Percentiles rank a stretch among this genome's conserved stretches.
These are phyloP conservation scores for Solenopsis fugax DNA, from an alignment of 1,140 invertebrate species.

Conservation along the genomic window DNA sequence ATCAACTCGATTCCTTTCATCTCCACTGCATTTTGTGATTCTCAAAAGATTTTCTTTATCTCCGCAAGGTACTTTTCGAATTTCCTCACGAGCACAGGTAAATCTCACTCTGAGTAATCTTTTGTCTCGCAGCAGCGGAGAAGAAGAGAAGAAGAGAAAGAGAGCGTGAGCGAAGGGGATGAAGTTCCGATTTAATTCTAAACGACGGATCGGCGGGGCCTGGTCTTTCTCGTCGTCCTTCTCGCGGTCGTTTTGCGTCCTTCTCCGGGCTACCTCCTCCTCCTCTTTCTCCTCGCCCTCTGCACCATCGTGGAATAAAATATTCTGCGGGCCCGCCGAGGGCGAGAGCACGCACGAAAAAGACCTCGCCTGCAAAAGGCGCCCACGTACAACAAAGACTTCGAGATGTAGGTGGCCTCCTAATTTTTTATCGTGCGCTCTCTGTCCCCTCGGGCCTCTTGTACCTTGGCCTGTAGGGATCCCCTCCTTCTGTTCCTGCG, in stretches of 20 bases:
- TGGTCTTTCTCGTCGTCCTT: slow-evolving; percentile 23
- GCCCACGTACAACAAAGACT: slow-evolving; percentile 66
- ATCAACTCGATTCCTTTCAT: neutral
- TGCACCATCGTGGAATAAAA: slow-evolving; percentile 40
- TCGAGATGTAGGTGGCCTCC: slow-evolving; percentile 63
- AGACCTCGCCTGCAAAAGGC: slow-evolving; percentile 43
- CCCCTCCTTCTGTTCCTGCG: too few species aligned
- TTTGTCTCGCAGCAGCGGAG: slow-evolving; percentile 12
- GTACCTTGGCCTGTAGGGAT: neutral
- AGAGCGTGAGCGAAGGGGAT: neutral
- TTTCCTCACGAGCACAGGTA: neutral
- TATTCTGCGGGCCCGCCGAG: slow-evolving; percentile 53
- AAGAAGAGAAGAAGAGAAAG: too few species aligned
- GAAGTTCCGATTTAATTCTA: slow-evolving; percentile 26
- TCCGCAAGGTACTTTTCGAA: neutral
- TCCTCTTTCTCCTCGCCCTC: neutral
- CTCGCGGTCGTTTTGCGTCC: slow-evolving; percentile 27
- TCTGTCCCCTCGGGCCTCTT: neutral
- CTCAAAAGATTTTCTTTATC: neutral
- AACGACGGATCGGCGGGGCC: slow-evolving; percentile 13
- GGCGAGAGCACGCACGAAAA: slow-evolving; percentile 37
- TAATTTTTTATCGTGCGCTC: slow-evolving; percentile 69
- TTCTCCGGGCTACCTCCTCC: neutral
- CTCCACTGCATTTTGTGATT: neutral
- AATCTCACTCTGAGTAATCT: neutral